phyloP scores from a whole-genome alignment of 2,113 vertebrate genomes.

The Rhinopomastus cyanomelas region DNA sequence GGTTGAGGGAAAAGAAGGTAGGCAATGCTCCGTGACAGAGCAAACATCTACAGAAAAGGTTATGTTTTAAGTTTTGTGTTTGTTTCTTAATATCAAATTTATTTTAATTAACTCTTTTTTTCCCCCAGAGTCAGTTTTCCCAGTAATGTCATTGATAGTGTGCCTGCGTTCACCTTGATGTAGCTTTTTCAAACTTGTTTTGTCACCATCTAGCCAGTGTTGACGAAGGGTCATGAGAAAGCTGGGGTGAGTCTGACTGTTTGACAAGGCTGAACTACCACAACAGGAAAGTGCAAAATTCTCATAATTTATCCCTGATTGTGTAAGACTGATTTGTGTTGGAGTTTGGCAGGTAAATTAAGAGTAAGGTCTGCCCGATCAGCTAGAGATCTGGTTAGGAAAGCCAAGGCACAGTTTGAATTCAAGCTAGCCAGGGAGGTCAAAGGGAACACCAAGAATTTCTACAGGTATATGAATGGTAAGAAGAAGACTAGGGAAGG shows the following conservation, averaged over 20 bases:
- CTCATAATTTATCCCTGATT: neutral
- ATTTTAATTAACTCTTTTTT: neutral
- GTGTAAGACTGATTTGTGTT: neutral
- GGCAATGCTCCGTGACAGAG: neutral
- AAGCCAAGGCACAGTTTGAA: too few relatives aligned
- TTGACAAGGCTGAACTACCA: neutral
- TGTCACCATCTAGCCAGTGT: fast-evolving
- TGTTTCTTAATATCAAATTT: neutral
- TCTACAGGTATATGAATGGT: too few relatives aligned
- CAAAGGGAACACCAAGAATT: too few relatives aligned
- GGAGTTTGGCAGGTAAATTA: fast-evolving
- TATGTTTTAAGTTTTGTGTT: neutral
- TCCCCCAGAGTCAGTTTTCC: neutral
- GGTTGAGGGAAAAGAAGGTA: neutral
- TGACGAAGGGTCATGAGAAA: neutral
- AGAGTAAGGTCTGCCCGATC: neutral
- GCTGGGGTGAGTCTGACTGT: neutral
- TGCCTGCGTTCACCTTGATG: neutral
- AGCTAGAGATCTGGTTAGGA: too few relatives aligned
- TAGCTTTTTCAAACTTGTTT: neutral
- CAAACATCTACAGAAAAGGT: neutral
- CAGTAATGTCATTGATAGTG: neutral
- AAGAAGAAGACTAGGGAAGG: too few relatives aligned
- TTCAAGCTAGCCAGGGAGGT: too few relatives aligned
- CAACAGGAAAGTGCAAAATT: neutral